These are phyloP conservation scores for Caranx ignobilis DNA, from an alignment of 2,113 vertebrate species.

Conservation along the genomic window DNA sequence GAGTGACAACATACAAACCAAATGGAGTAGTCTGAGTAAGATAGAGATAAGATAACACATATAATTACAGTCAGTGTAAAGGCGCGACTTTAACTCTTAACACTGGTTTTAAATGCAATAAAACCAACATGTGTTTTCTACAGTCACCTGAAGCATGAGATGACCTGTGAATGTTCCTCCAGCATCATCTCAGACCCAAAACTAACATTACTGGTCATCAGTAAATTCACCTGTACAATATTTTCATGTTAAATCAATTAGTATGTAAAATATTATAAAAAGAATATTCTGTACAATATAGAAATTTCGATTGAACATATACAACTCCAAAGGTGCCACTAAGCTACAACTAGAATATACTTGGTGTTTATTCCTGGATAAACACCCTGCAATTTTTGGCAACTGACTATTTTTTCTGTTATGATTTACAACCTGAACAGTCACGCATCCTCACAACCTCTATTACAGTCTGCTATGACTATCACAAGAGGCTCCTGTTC, in stretches of 20 bases:
- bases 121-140: too few species aligned
- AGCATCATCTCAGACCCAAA: not conserved
- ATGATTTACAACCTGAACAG: not conserved
- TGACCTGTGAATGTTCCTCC: not conserved
- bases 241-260: too few species aligned
- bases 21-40: not conserved
- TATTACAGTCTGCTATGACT: not conserved
- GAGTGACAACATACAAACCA: not conserved
- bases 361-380: not conserved
- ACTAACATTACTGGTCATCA: too few species aligned
- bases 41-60: not conserved
- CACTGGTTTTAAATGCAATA: too few species aligned
- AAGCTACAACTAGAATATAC: not conserved
- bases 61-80: not conserved
- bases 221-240: too few species aligned
- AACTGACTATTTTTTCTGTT: too few species aligned
- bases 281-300: too few species aligned
- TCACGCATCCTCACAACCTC: not conserved
- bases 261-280: too few species aligned
- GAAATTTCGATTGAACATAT: too few species aligned
- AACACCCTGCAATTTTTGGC: too few species aligned
- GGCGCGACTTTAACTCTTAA: too few species aligned
- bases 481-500: not conserved
- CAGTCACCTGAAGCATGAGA: not conserved
- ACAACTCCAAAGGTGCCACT: not conserved